Conservation (phyloP, 2,797 vertebrate species). For the Fundulus diaphanus region DNA sequence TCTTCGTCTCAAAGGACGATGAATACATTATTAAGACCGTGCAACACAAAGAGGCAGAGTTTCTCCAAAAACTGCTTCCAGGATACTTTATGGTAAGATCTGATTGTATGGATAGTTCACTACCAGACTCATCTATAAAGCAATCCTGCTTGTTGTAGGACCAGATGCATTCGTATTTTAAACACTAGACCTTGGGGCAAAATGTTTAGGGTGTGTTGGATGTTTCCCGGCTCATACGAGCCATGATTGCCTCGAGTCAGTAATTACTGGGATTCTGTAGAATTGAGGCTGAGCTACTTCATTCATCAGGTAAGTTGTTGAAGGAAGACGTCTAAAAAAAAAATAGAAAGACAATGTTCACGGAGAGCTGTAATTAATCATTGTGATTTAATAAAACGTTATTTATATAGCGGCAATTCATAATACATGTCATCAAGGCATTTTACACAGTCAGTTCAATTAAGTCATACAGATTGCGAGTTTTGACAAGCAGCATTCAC, state of each 20-base stretch:
- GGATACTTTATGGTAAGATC: constrained; percentile 95
- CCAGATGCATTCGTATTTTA: background rate
- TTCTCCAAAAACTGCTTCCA: constrained; percentile 95
- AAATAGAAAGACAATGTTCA: background rate
- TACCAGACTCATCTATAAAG: background rate
- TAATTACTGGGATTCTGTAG: background rate
- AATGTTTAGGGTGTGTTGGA: background rate
- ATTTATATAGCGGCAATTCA: no score
- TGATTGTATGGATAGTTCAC: background rate
- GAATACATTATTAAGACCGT: constrained; percentile 98
- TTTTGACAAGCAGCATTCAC: no score
- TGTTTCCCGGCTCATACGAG: background rate
- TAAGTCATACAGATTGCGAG: no score
- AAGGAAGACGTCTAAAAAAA: background rate
- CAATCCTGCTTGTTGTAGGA: background rate
- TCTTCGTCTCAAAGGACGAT: constrained; percentile 95
- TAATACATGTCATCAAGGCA: no score
- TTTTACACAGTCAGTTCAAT: no score
- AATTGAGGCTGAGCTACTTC: background rate
- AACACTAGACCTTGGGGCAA: background rate
- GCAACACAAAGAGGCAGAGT: constrained; percentile 97
- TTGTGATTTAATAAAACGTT: no score
- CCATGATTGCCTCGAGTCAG: background rate
- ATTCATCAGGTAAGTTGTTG: background rate
- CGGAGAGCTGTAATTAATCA: no score